Evolutionary conservation across 2,888 invertebrate species (phyloP), one percentile per base, ranked within the genome.

Genomic region (Melanophora roralis): DNA sequence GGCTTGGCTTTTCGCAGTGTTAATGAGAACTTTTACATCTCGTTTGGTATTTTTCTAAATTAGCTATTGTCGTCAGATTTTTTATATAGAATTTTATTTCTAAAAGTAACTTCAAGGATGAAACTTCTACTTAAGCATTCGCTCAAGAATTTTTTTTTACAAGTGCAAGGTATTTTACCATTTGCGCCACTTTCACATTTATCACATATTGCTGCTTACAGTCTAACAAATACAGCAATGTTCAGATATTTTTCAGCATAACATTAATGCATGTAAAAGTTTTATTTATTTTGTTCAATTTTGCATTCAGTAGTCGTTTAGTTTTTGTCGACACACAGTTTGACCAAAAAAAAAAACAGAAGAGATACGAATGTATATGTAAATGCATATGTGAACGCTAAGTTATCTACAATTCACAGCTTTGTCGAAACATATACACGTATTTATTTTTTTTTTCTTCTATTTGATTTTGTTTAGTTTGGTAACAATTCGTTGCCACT

Each of bases 401-500:
- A 27, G 27, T 5, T 27, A 27, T 27, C 27, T 27, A 57, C 7
- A 38, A 57, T 1, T 55, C 11, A 38, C n/a, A 40, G 12, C 21
- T 40, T 12, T n/a, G n/a, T 21, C 21, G n/a, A 19, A 38, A 7
- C 16, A 16, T 19, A 51, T n/a, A 40, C 16, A 60, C 16, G 11
- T 59, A n/a, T 12, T n/a, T 27, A 27, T 32, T n/a, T 5, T 51
- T 45, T n/a, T 23, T 23, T 23, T 16, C 23, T 53, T 43, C 11
- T 49, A 16, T 53, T 34, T 45, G 51, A 23, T 67, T 57, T 64
- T 21, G 47, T 38, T 57, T 40, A 57, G 62, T 57, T 72, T 67
- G 55, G 43, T 67, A 57, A 68, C 76, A 80, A 76, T 73, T 72
- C 68, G 62, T 53, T 51, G 62, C 79, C 75, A 76, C 72, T 76